phyloP scores from a whole-genome alignment of 2,113 vertebrate genomes.

The Albula goreensis region DNA sequence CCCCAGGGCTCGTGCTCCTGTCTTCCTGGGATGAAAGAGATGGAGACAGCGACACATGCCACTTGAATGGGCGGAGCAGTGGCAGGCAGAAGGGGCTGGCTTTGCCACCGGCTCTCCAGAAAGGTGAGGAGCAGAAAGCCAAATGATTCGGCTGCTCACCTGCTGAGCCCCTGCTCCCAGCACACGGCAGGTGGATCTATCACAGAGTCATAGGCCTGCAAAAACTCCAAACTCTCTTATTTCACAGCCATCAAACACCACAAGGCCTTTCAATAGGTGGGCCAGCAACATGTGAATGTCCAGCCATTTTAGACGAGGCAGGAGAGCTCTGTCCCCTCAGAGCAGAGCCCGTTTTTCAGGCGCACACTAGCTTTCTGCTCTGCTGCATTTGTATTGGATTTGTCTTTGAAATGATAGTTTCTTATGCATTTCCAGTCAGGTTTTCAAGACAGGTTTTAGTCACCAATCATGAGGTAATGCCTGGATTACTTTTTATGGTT shows the following conservation, averaged over 20 bases:
- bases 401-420: background rate
- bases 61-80: background rate
- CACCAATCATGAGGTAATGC: background rate
- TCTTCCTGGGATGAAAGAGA: constrained; percentile 18
- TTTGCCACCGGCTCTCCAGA: background rate
- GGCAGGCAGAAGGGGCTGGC: background rate
- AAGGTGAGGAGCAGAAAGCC: background rate
- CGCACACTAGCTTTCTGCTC: background rate
- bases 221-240: background rate
- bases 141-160: background rate
- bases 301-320: background rate
- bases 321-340: background rate
- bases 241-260: background rate
- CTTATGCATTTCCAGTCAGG: background rate
- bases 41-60: constrained; percentile 13
- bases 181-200: background rate
- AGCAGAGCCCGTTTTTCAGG: background rate
- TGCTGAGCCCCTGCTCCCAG: background rate
- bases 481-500: background rate
- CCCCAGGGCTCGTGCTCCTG: background rate
- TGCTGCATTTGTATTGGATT: background rate
- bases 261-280: background rate
- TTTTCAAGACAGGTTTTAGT: background rate
- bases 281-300: no score
- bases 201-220: background rate